phyloP scores from a whole-genome alignment of 2,113 vertebrate species.

The Camelus dromedarius region DNA sequence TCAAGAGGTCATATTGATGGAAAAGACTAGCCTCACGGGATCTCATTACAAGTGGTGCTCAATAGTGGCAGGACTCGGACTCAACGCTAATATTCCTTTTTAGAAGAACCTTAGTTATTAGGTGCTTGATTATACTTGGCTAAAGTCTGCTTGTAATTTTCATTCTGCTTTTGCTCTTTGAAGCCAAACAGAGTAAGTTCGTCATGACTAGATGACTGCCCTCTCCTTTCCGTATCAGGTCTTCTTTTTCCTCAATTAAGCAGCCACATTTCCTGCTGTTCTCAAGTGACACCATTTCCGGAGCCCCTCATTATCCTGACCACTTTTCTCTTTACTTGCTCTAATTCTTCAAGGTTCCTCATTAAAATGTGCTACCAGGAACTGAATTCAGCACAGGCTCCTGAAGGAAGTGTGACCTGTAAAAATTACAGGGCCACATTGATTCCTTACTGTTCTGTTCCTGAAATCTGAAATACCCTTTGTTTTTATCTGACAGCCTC shows the following conservation, averaged over 20 bases:
- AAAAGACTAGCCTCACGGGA: background rate
- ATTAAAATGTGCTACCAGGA: background rate
- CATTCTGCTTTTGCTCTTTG: background rate
- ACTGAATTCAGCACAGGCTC: background rate
- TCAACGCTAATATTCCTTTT: background rate
- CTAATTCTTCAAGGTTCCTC: background rate
- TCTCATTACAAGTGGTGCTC: background rate
- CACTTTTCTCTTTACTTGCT: background rate
- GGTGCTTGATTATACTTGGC: background rate
- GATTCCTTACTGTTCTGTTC: background rate
- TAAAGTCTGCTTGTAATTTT: conserved; percentile 15
- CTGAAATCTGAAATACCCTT: background rate
- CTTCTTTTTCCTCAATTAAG: background rate
- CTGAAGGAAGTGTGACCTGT: conserved; percentile 5
- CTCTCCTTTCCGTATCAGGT: background rate
- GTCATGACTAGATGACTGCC: background rate
- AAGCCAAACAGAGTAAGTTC: background rate
- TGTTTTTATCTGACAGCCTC: background rate
- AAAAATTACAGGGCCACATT: background rate
- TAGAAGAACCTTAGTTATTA: background rate
- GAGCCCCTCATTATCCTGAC: background rate
- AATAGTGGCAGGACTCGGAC: background rate
- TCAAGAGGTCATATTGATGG: background rate
- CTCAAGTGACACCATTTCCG: background rate
- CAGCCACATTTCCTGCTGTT: background rate